A percentile compares a stretch with the other conserved stretches of the same genome.
phyloP scores from a whole-genome alignment of 1,140 invertebrate genomes.

The Telenomus remus region DNA sequence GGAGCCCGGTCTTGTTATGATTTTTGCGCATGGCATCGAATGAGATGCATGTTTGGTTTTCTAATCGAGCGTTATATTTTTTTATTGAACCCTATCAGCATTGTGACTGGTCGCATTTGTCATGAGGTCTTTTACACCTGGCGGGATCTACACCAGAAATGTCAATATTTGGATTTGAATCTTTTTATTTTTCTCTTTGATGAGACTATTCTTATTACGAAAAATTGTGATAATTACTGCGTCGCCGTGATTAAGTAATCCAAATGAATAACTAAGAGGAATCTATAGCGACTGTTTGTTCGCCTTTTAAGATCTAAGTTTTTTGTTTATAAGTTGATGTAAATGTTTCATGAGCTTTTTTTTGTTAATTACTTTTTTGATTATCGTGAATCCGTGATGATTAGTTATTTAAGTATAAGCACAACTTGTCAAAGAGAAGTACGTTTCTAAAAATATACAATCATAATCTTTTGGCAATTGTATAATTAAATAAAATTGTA shows the following conservation, averaged over 20 bases:
- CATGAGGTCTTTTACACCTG: too few relatives aligned
- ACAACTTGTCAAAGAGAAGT: too few relatives aligned
- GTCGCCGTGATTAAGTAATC: conserved; percentile 51
- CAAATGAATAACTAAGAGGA: conserved; percentile 48
- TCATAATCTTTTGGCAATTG: too few relatives aligned
- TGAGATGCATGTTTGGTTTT: conserved; percentile 67
- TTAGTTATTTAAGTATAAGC: too few relatives aligned
- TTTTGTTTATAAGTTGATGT: not conserved
- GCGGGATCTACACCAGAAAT: too few relatives aligned
- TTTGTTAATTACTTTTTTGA: not conserved
- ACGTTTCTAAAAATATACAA: too few relatives aligned
- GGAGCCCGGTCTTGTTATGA: conserved; percentile 98
- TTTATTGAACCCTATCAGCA: conserved; percentile 18
- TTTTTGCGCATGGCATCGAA: conserved; percentile 98
- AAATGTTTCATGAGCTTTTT: not conserved
- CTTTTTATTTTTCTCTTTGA: conserved; percentile 26
- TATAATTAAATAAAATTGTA: too few relatives aligned
- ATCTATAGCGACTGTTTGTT: conserved; percentile 20
- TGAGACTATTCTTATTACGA: conserved; percentile 24
- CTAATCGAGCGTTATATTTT: conserved; percentile 51
- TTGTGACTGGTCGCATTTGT: not conserved
- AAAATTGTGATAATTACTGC: conserved; percentile 59
- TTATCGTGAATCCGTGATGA: too few relatives aligned
- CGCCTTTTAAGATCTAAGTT: not conserved
- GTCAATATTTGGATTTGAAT: not conserved